A percentile compares a stretch with the other conserved stretches of the same genome.
Conservation (phyloP, 2,797 vertebrate species). For the Gorsachius magnificus region DNA sequence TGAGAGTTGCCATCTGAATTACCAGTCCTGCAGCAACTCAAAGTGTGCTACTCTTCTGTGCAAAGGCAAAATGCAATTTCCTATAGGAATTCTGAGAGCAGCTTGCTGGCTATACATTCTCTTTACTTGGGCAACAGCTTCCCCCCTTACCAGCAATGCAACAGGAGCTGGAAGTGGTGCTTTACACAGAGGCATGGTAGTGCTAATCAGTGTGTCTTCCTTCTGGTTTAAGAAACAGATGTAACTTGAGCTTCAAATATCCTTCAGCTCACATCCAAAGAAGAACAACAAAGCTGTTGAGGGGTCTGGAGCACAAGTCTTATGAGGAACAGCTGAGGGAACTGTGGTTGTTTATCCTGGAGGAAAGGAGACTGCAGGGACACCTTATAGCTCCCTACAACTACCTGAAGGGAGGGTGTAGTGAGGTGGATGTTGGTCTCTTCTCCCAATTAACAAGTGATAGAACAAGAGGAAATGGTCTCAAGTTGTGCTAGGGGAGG, state of each 20-base stretch:
- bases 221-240: neutral
- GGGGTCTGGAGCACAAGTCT: neutral
- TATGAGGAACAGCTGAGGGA: neutral
- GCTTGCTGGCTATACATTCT: neutral
- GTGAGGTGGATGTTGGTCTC: too few species aligned
- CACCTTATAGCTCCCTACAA: neutral
- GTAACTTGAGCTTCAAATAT: accelerated
- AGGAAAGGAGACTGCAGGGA: neutral
- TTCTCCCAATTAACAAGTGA: too few species aligned
- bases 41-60: neutral
- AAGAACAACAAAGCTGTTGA: neutral
- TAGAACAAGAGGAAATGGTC: too few species aligned
- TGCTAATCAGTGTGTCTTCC: neutral
- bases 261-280: neutral
- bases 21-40: neutral
- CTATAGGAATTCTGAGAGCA: neutral
- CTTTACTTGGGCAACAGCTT: neutral
- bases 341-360: neutral
- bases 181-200: neutral
- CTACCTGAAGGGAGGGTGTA: neutral
- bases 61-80: neutral
- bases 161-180: neutral
- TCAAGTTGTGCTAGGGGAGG: too few species aligned
- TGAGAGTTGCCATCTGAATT: neutral
- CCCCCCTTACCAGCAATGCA: neutral